Percentiles rank a stretch among this genome's conserved stretches.
Evolutionary conservation across 2,113 vertebrate genomes (phyloP).

Genomic region (Gallinago paraguaiae): DNA sequence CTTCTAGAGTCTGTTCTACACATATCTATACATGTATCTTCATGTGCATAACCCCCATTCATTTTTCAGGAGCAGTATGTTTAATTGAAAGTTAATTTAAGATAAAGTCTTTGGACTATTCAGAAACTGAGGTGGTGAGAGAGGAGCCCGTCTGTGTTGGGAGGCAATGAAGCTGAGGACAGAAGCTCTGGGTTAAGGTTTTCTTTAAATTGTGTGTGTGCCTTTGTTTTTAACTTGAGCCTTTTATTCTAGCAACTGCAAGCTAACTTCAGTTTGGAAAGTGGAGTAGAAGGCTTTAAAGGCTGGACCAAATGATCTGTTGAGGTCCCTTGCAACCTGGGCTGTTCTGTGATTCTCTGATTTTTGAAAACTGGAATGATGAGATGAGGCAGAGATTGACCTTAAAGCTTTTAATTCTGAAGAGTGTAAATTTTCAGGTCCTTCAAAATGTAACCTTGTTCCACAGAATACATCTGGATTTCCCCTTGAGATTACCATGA

Average conservation of each 20-base stretch:
- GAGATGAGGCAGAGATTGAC: neutral
- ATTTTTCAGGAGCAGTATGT: neutral
- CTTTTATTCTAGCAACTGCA: neutral
- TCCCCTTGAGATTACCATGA: neutral
- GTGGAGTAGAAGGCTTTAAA: neutral
- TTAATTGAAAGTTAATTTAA: neutral
- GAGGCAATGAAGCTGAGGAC: neutral
- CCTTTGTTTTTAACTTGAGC: neutral
- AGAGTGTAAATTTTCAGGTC: neutral
- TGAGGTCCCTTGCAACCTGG: neutral
- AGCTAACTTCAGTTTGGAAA: neutral
- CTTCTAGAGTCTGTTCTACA: neutral
- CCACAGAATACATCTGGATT: constrained; percentile 57
- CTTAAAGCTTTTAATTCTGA: constrained; percentile 14
- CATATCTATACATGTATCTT: neutral
- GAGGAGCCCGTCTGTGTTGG: neutral
- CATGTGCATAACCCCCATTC: neutral
- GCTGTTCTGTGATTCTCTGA: neutral
- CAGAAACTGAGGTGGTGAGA: neutral
- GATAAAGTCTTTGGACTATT: neutral
- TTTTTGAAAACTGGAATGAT: neutral
- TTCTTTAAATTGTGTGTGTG: neutral
- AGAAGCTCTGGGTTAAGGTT: neutral
- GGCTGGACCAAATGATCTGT: neutral
- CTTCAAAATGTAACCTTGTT: constrained; percentile 62